Evolutionary conservation across 2,888 invertebrate genomes (phyloP).

Genomic region (Rhyacophila evoluta): DNA sequence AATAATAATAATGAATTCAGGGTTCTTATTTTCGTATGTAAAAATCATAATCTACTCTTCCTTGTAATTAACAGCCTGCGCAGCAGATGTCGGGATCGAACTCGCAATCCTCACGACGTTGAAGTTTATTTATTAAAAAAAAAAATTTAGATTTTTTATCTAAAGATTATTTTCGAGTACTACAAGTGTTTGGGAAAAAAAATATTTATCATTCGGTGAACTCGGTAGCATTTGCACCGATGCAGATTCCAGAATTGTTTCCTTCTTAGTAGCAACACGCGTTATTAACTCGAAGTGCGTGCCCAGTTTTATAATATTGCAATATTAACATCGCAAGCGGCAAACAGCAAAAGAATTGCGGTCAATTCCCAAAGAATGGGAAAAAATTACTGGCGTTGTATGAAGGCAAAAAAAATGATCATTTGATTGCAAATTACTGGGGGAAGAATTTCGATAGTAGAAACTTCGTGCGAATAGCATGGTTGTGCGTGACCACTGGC

Average conservation of each 20-base stretch:
- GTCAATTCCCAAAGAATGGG: background rate
- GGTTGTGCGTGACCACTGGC: background rate
- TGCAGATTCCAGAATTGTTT: slow-evolving; percentile 16
- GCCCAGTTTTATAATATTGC: background rate
- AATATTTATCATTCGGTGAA: slow-evolving; percentile 1
- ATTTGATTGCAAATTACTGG: slow-evolving; percentile 12
- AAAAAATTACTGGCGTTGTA: background rate
- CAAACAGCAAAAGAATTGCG: background rate
- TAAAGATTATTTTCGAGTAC: too few species aligned
- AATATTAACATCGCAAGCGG: background rate
- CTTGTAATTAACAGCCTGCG: too few species aligned
- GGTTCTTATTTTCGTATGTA: too few species aligned
- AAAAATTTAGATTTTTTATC: too few species aligned
- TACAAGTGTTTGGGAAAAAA: slow-evolving; percentile 1
- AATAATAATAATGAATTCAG: too few species aligned
- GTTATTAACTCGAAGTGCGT: slow-evolving; percentile 22
- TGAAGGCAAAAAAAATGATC: background rate
- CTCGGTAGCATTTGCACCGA: background rate
- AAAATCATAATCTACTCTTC: too few species aligned
- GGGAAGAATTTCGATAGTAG: background rate
- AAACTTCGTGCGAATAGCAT: background rate
- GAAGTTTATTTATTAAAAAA: too few species aligned
- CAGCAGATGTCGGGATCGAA: too few species aligned
- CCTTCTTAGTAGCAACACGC: background rate
- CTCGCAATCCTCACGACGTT: too few species aligned